These are phyloP conservation scores for Hippocampus guttulatus DNA, from an alignment of 2,113 vertebrate genomes.

Conservation along the genomic window DNA sequence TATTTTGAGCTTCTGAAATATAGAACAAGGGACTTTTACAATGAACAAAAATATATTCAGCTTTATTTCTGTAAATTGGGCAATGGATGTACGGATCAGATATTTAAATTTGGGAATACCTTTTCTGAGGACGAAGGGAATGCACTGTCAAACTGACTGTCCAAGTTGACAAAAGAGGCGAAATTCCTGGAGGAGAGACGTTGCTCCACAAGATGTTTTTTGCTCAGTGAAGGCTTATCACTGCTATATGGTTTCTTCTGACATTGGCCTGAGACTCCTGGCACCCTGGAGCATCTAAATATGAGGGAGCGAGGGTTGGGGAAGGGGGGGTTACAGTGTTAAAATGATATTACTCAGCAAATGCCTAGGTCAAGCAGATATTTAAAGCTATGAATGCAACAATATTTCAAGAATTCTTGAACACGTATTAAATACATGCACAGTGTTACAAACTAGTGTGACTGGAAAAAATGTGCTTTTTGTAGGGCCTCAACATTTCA, in stretches of 20 bases:
- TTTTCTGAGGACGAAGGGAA: conserved; percentile 69
- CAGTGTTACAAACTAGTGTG: not conserved
- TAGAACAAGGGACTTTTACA: no score
- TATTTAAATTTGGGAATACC: conserved; percentile 56
- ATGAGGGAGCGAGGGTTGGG: not conserved
- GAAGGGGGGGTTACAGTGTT: no score
- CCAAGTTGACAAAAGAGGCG: conserved; percentile 64
- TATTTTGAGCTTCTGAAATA: no score
- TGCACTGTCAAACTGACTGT: conserved; percentile 73
- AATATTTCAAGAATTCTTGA: not conserved
- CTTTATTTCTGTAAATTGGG: not conserved
- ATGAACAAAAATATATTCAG: no score
- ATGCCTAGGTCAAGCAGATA: not conserved
- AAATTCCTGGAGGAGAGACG: conserved; percentile 64
- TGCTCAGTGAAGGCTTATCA: conserved; percentile 59
- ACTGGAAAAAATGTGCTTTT: not conserved
- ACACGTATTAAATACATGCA: not conserved
- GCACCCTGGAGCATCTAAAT: not conserved
- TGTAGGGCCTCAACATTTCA: not conserved
- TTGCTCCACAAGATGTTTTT: conserved; percentile 67
- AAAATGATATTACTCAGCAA: not conserved
- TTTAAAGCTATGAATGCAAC: not conserved
- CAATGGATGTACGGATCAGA: not conserved
- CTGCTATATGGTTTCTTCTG: conserved; percentile 69
- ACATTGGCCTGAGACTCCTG: conserved; percentile 37